Evolutionary conservation across 2,797 vertebrate genomes (phyloP).

Genomic region (Coracias cyanogaster): DNA sequence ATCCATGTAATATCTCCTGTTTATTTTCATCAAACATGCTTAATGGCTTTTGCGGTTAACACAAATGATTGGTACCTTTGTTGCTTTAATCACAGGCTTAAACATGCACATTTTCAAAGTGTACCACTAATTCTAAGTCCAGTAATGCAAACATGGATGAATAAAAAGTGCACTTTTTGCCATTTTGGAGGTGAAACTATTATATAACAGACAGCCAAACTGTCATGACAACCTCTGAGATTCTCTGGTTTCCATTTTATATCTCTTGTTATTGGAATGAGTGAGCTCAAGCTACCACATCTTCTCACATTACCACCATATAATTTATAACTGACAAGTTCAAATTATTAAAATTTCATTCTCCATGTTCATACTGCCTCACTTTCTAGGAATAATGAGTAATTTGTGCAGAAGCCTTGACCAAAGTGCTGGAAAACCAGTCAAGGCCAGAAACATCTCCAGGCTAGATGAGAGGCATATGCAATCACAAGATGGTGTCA

Average conservation of each 20-base stretch:
- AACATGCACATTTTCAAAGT: not conserved
- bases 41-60: not conserved
- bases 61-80: not conserved
- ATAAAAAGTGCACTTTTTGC: not conserved
- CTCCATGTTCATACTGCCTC: not conserved
- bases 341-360: not conserved
- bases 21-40: not conserved
- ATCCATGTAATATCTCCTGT: not conserved
- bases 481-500: not conserved
- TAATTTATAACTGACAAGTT: not conserved
- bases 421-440: not conserved
- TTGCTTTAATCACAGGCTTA: not conserved
- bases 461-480: not conserved
- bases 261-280: not conserved
- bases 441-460: not conserved
- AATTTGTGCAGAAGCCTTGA: not conserved
- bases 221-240: not conserved
- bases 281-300: not conserved
- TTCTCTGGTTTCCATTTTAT: not conserved
- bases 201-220: not conserved
- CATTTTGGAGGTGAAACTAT: not conserved
- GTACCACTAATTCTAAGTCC: not conserved
- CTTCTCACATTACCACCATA: not conserved
- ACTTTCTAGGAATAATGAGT: not conserved
- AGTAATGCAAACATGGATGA: not conserved